Evolutionary conservation across 2,888 invertebrate species (phyloP), one percentile per base, ranked within the genome.

Genomic region (Drosophila nigricruria): DNA sequence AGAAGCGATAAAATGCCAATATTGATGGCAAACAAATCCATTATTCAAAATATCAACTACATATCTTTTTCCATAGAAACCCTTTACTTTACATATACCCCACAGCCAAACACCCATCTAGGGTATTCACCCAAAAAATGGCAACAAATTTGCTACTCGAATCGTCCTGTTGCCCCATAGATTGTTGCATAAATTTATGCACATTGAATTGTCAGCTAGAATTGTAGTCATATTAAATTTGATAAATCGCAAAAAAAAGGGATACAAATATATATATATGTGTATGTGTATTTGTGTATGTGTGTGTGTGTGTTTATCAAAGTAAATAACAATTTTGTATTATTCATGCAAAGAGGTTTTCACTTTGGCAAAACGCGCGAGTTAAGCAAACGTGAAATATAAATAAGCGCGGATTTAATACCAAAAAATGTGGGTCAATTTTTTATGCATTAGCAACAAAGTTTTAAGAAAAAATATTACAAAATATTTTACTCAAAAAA

Each of bases 181-280:
- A 66, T 77, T 77, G 80, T 25, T 79, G 70, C 77, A 77, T 75
- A 66, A 79, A 79, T 77, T 75, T 53, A 75, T 79, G 64, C 65
- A 81, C 68, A 73, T 85, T 77, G 77, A 83, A 82, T 79, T 85
- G 88, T 66, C 81, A 73, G 70, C 84, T 81, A 72, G 73, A 86
- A 78, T 81, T 77, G 86, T 71, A 49, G 58, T 32, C 58, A 64
- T 73, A 70, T 66, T 76, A 73, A 75, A 77, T 83, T 79, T 88
- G 77, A 85, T 88, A 71, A 88, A 85, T 79, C 86, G 88, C 77
- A 73, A 73, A 73, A 70, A 67, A 66, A 70, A 74, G 57, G 68
- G 64, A 49, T 30, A 10, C 20, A 40, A 20, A 45, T n/a, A 32
- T 14, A 16, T 30, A 12, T 10, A 36, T 32, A 18, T 50, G 40